Evolutionary conservation across 1,140 invertebrate species (phyloP), one percentile per base, ranked within the genome.

Genomic region (Neuroterus valhalla): DNA sequence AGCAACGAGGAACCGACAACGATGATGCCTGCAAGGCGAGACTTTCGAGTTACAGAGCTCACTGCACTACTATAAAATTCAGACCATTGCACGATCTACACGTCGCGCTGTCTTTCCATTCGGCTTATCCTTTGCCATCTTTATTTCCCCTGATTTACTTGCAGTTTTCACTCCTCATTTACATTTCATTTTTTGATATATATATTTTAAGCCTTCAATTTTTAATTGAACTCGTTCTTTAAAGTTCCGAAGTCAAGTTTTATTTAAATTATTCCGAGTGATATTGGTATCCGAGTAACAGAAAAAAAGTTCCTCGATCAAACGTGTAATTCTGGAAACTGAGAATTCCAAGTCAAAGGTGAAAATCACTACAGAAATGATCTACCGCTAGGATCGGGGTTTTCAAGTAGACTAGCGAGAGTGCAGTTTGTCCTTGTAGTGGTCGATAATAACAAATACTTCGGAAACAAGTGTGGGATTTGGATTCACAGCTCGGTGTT

Each of bases 311-410:
- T n/a, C n/a, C n/a, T 17, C 15, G 17, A 48, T 48, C 15, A 48
- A 48, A 8, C 17, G 17, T 38, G 31, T 8, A 48, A n/a, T 19
- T 15, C 10, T 48, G 19, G 6, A n/a, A 12, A 52, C 12, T 2
- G 23, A 38, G 31, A 38, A 62, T 31, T 6, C 19, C 26, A n/a
- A 62, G 31, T 6, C 5, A 19, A 21, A 50, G 48, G 48, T 46
- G n/a, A 50, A 17, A 50, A 50, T 21, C 48, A 21, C 15, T 26
- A 81, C 81, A 78, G 81, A 82, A 76, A 84, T 85, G 84, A 85
- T 85, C 76, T 83, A 85, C 74, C 84, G 84, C 52, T 85, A 80
- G 82, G 70, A 44, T 46, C 62, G 17, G 15, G 42, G 38, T 72
- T 71, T 72, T 66, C 66, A 66, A 66, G 66, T 72, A 72, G 62